Conservation (phyloP, 2,888 invertebrate genomes). For the Eucera pruinosa region DNA sequence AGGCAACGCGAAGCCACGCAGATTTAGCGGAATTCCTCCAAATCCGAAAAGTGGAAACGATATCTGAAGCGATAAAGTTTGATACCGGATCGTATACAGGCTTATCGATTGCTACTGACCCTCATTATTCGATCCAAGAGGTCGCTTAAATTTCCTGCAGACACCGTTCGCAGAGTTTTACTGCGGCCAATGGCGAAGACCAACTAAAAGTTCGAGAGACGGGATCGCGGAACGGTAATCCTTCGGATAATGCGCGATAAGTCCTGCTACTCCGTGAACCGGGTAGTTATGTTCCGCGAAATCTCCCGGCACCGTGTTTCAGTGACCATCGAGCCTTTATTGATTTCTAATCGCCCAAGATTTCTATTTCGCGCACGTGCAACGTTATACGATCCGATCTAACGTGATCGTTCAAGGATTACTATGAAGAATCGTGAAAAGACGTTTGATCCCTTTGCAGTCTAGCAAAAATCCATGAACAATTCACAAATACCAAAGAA, state of each 20-base stretch:
- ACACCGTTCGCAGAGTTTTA: slow-evolving; percentile 67
- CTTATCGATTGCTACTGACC: slow-evolving; percentile 15
- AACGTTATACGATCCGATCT: not conserved
- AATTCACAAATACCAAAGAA: no score
- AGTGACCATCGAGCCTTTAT: slow-evolving; percentile 9
- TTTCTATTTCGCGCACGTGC: slow-evolving; percentile 4
- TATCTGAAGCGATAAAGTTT: no score
- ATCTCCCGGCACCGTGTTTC: slow-evolving; percentile 66
- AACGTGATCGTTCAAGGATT: not conserved
- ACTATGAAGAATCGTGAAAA: slow-evolving; percentile 2
- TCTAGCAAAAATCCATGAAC: no score
- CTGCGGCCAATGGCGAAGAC: slow-evolving; percentile 41
- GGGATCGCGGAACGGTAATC: slow-evolving; percentile 74
- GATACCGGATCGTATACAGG: not conserved
- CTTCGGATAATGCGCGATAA: slow-evolving; percentile 78
- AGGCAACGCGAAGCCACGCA: no score
- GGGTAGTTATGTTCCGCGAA: slow-evolving; percentile 55
- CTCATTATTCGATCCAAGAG: slow-evolving; percentile 12
- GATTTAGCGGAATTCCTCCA: no score
- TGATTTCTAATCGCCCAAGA: slow-evolving; percentile 34
- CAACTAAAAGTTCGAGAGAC: slow-evolving; percentile 62
- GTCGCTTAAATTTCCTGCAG: slow-evolving; percentile 55
- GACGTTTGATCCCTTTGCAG: no score
- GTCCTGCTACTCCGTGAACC: slow-evolving; percentile 56
- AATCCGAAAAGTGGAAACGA: no score